Evolutionary conservation across 2,888 invertebrate genomes (phyloP), one percentile per base, ranked within the genome.

Genomic region (Torymus auratus): DNA sequence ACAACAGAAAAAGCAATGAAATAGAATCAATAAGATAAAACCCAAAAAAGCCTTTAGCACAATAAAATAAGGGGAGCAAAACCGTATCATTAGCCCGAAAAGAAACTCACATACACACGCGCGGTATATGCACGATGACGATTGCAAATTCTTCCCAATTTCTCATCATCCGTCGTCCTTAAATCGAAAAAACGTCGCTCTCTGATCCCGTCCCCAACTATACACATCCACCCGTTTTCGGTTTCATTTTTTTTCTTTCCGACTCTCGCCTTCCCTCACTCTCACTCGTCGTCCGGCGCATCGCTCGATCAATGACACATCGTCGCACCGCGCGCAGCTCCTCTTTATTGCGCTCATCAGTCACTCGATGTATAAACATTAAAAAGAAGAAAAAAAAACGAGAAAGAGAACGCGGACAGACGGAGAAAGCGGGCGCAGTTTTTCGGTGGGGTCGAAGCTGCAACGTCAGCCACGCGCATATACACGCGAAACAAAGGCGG

Each of bases 291-390:
- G 55, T 70, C 69, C 65, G 58, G 28, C 62, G 72, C 50, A 14
- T 60, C 15, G 74, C 11, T 15, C 91, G 89, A 91, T 91, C 91
- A 91, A 91, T 90, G 90, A 91, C 91, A 91, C 88, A 88, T 88
- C 88, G 85, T 5, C 88, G 88, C 87, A 90, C 88, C 84, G 86
- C 17, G 41, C 64, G 11, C 88, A 87, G 88, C 86, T 88, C 87
- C 87, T 88, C 88, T 88, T 89, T 90, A 89, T 90, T 88, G 86
- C 86, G 87, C 90, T 91, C 91, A 91, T 91, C 91, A 90, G 90
- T 91, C 91, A 91, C 89, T 90, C 88, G 87, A 89, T 89, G 90
- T 91, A 91, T 91, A 91, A 91, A 91, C 91, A 91, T 91, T 91
- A 91, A 91, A 91, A 61, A 65, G 67, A 1, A 11, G 14, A n/a